Conservation (phyloP, 1,140 invertebrate genomes). For the Hydropsyche tenuis region DNA sequence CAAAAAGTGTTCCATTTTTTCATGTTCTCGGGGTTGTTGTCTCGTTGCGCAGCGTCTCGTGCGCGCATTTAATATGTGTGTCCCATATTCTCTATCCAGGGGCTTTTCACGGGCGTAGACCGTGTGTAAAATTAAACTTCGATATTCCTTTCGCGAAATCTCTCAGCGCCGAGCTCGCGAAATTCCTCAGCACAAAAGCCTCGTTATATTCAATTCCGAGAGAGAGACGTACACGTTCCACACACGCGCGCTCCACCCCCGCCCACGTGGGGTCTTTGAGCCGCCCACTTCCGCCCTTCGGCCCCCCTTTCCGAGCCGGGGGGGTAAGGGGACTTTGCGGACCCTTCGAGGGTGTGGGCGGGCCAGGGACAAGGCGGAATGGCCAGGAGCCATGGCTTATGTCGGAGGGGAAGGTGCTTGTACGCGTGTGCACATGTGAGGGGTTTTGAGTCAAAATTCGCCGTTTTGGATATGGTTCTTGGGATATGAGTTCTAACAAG, state of each 20-base stretch:
- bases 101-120: slow-evolving; percentile 37
- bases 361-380: slow-evolving; percentile 34
- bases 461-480: too few relatives aligned
- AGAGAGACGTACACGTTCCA: slow-evolving; percentile 44
- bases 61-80: slow-evolving; percentile 23
- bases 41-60: background rate
- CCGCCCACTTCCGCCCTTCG: background rate
- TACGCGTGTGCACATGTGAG: slow-evolving; percentile 22
- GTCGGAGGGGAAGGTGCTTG: slow-evolving; percentile 40
- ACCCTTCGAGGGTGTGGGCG: background rate
- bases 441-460: too few relatives aligned
- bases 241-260: slow-evolving; percentile 31
- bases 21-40: too few relatives aligned
- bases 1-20: too few relatives aligned
- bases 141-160: slow-evolving; percentile 49
- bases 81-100: slow-evolving; percentile 26
- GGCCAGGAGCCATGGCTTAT: slow-evolving; percentile 49
- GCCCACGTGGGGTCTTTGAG: background rate
- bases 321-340: background rate
- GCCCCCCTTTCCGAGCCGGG: background rate
- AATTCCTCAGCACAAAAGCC: slow-evolving; percentile 49
- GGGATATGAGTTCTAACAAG: too few relatives aligned
- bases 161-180: slow-evolving; percentile 39
- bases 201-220: slow-evolving; percentile 48
- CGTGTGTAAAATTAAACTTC: slow-evolving; percentile 49